Evolutionary conservation across 2,113 vertebrate species (phyloP), one percentile per base, ranked within the genome.

Genomic region (Thryonomys swinderianus): DNA sequence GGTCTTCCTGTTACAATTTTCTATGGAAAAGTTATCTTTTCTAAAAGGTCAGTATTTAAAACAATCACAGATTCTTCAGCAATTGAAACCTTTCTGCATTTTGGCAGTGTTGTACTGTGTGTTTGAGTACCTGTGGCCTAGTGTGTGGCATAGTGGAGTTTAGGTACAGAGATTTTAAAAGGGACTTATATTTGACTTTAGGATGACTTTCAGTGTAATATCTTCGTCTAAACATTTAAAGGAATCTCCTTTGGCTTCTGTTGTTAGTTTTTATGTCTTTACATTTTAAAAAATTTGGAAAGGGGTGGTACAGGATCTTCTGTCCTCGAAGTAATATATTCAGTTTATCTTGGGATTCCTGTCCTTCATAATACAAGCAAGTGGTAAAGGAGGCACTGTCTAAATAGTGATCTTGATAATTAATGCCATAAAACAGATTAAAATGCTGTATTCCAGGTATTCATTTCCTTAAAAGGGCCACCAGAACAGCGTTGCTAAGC

Each of bases 401-500:
- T 97, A 76, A 96, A 98, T 96, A 80, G 91, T 90, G 95, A 98
- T 94, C 88, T 7, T 85, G 61, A 85, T 98, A 97, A 98, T 96
- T 97, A 88, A 96, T 95, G 66, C 94, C 95, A 53, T 87, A 83
- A 96, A 90, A 88, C 94, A 97, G 96, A 98, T 98, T 97, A 97
- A 98, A 97, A 97, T 95, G 2, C 80, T 92, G 57, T 96, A 94
- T 95, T 78, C 95, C 91, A 97, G 95, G 76, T 98, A 90, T 95
- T 76, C 93, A 86, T 96, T 97, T 57, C 51, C 97, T 97, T 96
- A 97, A 92, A 97, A 97, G 95, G 69, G 95, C 95, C 37, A 48
- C 74, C 89, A 27, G 73, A 97, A 92, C 88, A 96, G 96, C 82
- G 89, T 97, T 98, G 96, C 94, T 96, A 95, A 98, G 97, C 76